Evolutionary conservation across 35 echinoderm and acorn worm species (phyloP).

Genomic region (Anneissia japonica): DNA sequence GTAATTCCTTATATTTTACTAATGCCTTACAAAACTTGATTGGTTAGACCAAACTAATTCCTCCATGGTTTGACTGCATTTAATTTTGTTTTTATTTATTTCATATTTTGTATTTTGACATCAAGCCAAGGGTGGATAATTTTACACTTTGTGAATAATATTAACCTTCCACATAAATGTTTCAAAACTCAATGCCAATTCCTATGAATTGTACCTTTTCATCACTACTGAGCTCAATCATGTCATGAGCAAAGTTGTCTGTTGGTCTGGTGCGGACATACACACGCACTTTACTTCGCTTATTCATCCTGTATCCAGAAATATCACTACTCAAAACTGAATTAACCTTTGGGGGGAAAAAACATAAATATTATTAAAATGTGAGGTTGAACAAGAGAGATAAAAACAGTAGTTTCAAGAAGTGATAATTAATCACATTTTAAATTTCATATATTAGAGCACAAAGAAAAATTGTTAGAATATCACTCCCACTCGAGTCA

Average conservation of each 20-base stretch:
- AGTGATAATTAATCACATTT: background rate
- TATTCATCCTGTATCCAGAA: slow-evolving; percentile 48
- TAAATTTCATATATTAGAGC: background rate
- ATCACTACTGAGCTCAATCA: slow-evolving; percentile 73
- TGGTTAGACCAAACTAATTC: no score
- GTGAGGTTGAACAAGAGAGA: background rate
- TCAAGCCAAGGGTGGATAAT: no score
- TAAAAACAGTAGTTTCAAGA: background rate
- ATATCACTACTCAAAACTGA: slow-evolving; percentile 13
- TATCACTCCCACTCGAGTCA: background rate
- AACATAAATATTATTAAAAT: background rate
- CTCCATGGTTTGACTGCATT: no score
- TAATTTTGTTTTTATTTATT: no score
- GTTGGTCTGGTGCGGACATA: slow-evolving; percentile 92
- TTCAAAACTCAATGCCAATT: no score
- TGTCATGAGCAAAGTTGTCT: slow-evolving; percentile 90
- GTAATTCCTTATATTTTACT: no score
- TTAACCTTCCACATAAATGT: no score
- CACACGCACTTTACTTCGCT: slow-evolving; percentile 82
- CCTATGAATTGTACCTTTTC: slow-evolving; percentile 60
- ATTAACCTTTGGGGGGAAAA: slow-evolving; percentile 7
- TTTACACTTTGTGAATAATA: no score
- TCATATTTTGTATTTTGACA: no score
- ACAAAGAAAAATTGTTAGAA: background rate
- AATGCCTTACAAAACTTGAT: no score